Base-by-base conservation (phyloP, 2,888 invertebrate genomes). In the Erebia palarica region DNA sequence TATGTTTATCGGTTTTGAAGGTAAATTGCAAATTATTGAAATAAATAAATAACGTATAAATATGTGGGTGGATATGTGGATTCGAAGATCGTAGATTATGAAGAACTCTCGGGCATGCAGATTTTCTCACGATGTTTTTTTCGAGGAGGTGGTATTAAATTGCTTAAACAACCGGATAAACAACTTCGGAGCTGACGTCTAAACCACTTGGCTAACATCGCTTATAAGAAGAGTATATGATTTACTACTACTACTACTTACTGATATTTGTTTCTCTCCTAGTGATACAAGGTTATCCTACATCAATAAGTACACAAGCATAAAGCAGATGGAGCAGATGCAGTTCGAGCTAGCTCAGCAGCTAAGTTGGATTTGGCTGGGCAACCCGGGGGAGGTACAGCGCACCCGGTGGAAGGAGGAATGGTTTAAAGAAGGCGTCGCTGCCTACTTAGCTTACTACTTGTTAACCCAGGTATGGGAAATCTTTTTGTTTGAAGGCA, bases 351-450 rank as follows among this genome's bases (percentile, higher is more conserved):
- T 93, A 13, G 81, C 89, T 0, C 92, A 91, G 75, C 93, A 93
- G 72, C 70, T 93, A 44, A 79, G 85, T 74, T 84, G 91, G 65
- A 86, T 92, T 44, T 93, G 93, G 93, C 79, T 93, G 1, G 91
- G 92, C 0, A 93, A 91, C 78, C 91, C 92, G 57, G 92, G 92
- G 0, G 92, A 92, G 68, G 27, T 75, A 0, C 78, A 81, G 36
- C 80, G 86, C 27, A 92, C 92, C 0, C 82, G 85, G 14, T 93
- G 93, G 93, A 85, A 82, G 55, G 90, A 92, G 61, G 90, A 92
- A 69, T 93, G 92, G 92, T 91, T 93, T 68, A 93, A 91, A 69
- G 92, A 93, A 76, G 93, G 93, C 21, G 84, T 92, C 71, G 91
- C 93, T 18, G 91, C 90, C 0, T 92, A 92, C 65, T 77, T 91